Evolutionary conservation across 2,797 vertebrate genomes (phyloP).

Genomic region (Miichthys miiuy): DNA sequence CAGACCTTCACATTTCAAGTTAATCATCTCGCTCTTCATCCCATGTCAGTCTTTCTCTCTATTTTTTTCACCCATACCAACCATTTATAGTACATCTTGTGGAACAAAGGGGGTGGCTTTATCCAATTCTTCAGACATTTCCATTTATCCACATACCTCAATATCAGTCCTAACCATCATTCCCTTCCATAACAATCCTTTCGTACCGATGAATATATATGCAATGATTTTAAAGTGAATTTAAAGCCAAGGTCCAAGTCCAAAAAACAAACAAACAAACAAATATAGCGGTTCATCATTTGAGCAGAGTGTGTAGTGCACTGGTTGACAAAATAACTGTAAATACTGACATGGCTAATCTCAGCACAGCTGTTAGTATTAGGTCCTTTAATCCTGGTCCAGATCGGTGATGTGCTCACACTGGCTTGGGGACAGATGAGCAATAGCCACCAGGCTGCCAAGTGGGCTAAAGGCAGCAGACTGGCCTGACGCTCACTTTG

Average conservation of each 20-base stretch:
- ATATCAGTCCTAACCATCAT: conserved; percentile 27
- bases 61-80: conserved; percentile 1
- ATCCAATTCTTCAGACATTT: conserved; percentile 36
- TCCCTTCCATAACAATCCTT: conserved; percentile 32
- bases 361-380: conserved; percentile 84
- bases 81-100: conserved; percentile 24
- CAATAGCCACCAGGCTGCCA: conserved; percentile 81
- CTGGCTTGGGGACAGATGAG: conserved; percentile 82
- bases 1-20: conserved; percentile 52
- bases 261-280: conserved; percentile 34
- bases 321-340: conserved; percentile 82
- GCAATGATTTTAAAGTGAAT: conserved; percentile 13
- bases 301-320: conserved; percentile 59
- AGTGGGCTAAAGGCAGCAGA: conserved; percentile 81
- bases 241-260: conserved; percentile 18
- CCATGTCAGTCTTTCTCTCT: conserved; percentile 45
- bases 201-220: background rate
- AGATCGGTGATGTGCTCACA: conserved; percentile 81
- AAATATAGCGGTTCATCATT: conserved; percentile 64
- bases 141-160: conserved; percentile 50
- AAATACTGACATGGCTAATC: conserved; percentile 84
- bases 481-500: conserved; percentile 73
- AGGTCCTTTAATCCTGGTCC: conserved; percentile 82
- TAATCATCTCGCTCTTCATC: conserved; percentile 61
- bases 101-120: conserved; percentile 44